These are phyloP conservation scores for Neodiprion virginianus DNA, from an alignment of 1,140 invertebrate species.

Conservation along the genomic window DNA sequence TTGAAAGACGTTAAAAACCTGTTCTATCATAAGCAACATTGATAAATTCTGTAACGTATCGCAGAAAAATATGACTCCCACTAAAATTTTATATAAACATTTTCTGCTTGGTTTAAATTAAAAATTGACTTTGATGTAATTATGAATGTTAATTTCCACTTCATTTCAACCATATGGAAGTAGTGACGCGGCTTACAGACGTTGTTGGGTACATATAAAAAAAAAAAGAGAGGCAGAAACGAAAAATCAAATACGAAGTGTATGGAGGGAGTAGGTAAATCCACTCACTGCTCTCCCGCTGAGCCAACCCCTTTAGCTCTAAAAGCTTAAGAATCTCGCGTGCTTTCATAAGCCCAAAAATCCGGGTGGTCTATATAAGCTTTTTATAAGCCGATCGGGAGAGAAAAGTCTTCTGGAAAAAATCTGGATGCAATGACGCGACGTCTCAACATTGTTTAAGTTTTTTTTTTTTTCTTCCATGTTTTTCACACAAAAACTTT, in stretches of 20 bases:
- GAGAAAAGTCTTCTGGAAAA: slow-evolving; percentile 5
- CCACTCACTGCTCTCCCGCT: neutral
- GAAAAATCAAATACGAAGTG: neutral
- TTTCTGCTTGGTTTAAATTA: too few species aligned
- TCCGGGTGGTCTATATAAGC: neutral
- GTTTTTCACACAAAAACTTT: neutral
- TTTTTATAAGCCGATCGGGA: slow-evolving; percentile 8
- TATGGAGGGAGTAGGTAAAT: neutral
- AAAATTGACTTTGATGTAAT: too few species aligned
- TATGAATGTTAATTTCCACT: too few species aligned
- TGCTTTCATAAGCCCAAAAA: slow-evolving; percentile 8
- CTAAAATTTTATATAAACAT: too few species aligned
- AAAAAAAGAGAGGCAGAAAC: neutral
- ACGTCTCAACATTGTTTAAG: neutral
- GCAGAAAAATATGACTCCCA: too few species aligned
- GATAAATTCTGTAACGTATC: too few species aligned
- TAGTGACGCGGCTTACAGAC: neutral
- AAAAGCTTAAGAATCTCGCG: slow-evolving; percentile 13
- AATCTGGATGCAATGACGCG: slow-evolving; percentile 8
- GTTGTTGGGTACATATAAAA: neutral
- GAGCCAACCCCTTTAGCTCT: neutral
- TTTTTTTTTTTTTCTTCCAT: neutral
- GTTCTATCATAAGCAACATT: too few species aligned
- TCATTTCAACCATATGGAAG: too few species aligned
- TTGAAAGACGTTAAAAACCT: too few species aligned